Percentiles rank a stretch among this genome's conserved stretches.
phyloP scores from a whole-genome alignment of 2,888 invertebrate species.

The Diarsia brunnea region DNA sequence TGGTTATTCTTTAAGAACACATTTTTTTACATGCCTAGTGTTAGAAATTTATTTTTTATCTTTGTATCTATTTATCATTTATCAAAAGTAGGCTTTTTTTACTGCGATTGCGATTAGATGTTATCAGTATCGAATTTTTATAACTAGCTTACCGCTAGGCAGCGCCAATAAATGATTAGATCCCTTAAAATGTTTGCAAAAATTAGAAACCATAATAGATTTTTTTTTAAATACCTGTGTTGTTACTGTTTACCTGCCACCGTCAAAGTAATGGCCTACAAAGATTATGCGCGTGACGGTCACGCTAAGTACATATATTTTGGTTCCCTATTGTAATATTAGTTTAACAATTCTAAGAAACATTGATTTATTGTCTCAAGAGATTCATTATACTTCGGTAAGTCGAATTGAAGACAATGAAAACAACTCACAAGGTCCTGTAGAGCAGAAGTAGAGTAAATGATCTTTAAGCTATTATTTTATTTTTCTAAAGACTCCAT shows the following conservation, averaged over 20 bases:
- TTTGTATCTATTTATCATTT: background rate
- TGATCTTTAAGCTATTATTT: background rate
- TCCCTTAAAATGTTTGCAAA: background rate
- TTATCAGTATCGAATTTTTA: conserved; percentile 5
- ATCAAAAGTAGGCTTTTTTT: background rate
- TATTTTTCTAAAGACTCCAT: background rate
- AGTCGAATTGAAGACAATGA: conserved; percentile 5
- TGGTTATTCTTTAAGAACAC: background rate
- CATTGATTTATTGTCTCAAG: conserved; percentile 14
- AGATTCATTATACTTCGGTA: background rate
- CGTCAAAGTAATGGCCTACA: background rate
- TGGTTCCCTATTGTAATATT: conserved; percentile 19
- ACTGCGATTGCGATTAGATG: background rate
- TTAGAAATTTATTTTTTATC: background rate
- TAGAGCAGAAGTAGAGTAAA: background rate
- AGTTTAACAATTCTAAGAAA: conserved; percentile 9
- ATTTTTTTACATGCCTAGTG: conserved; percentile 1
- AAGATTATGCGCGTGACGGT: conserved; percentile 25
- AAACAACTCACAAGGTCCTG: conserved; percentile 6
- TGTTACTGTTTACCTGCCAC: background rate
- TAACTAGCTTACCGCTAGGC: background rate
- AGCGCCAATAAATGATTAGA: background rate
- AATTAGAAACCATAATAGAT: background rate
- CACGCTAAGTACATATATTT: conserved; percentile 21
- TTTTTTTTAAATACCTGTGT: background rate